phyloP scores from a whole-genome alignment of 1,140 invertebrate species.

The Pseudoatta argentina region DNA sequence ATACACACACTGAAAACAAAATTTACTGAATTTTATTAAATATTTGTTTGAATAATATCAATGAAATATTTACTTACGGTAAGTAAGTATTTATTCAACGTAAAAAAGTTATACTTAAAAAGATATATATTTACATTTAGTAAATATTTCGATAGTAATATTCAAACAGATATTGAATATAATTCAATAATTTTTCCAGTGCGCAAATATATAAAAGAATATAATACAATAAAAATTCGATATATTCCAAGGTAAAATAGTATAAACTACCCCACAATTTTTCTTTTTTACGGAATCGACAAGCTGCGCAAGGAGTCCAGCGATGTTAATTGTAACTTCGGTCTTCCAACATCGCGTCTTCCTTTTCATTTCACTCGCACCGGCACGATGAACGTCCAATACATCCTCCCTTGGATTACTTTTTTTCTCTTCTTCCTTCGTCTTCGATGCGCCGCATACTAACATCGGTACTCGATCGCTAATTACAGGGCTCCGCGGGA shows the following conservation, averaged over 20 bases:
- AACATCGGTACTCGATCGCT: slow-evolving; percentile 28
- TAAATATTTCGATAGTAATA: too few relatives aligned
- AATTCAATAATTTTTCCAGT: too few relatives aligned
- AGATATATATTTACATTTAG: too few relatives aligned
- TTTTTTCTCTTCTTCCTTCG: slow-evolving; percentile 8
- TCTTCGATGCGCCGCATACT: slow-evolving; percentile 20
- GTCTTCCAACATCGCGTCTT: neutral
- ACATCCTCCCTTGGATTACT: neutral
- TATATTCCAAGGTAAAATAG: neutral
- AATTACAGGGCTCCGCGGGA: slow-evolving; percentile 48
- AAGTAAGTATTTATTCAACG: too few relatives aligned
- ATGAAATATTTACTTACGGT: too few relatives aligned
- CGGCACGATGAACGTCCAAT: slow-evolving; percentile 16
- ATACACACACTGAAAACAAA: too few relatives aligned
- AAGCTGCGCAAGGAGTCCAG: neutral
- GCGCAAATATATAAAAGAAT: neutral
- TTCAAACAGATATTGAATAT: too few relatives aligned
- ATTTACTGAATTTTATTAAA: too few relatives aligned
- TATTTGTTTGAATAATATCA: too few relatives aligned
- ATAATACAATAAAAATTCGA: neutral
- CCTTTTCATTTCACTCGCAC: slow-evolving; percentile 27
- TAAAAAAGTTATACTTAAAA: too few relatives aligned
- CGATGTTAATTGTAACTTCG: slow-evolving; percentile 49
- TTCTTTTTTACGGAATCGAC: neutral
- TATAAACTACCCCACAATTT: neutral